Base-by-base conservation (phyloP, 2,888 invertebrate species). In the Hemicrepidius hirtus region DNA sequence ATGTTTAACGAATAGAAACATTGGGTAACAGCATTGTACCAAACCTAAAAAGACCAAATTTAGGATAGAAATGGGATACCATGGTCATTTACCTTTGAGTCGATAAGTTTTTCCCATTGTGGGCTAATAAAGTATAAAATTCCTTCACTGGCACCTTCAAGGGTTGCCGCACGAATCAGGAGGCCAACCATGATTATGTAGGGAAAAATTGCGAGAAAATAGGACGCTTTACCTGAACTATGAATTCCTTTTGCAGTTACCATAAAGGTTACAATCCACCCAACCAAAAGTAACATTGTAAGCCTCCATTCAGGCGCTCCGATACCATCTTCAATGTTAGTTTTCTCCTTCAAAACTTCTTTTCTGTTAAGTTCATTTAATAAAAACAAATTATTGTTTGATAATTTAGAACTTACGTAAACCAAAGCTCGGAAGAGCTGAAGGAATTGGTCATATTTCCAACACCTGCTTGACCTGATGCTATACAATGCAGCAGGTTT, bases 121-220 rank as follows among this genome's bases (percentile, higher is more conserved):
- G 96, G 95, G 66, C 90, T 91, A 66, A 96, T 86, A 82, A 96
- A 96, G 87, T 92, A 95, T 40, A 92, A 84, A 60, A 96, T 93
- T 0, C 96, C 96, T 35, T 90, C 88, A 1, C 85, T 88, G 12
- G 96, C 92, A 0, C 96, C 96, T 0, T 92, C 91, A 62, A 93
- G 81, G 0, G 90, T 91, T 0, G 87, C 88, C 0, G 92, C 90
- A 73, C 92, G 89, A 60, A 95, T 90, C 12, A 96, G 88, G 50
- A 96, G 86, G 35, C 91, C 91, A 70, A 95, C 87, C 85, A 96
- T 90, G 62, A 96, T 91, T 4, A 94, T 89, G 81, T 95, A 95
- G 0, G 96, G 96, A 84, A 95, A 95, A 1, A 96, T 85, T 0
- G 97, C 97, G n/a, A 97, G 91, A 85, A 97, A 95, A 85, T 97